Conservation (phyloP, 2,888 invertebrate species). For the Aelia acuminata region DNA sequence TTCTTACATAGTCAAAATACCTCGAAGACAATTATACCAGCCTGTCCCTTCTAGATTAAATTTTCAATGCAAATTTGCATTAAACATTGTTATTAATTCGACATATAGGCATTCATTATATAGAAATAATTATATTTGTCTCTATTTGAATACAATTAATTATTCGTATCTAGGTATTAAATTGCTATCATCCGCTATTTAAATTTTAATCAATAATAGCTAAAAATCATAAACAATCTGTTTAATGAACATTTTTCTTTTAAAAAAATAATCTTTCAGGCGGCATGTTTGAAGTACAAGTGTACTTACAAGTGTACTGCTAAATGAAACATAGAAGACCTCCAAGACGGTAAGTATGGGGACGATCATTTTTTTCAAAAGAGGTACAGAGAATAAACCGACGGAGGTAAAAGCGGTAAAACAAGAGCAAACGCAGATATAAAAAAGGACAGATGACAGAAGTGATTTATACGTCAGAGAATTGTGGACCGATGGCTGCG, state of each 20-base stretch:
- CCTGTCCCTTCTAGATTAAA: no score
- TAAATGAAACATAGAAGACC: background rate
- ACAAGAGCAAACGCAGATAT: constrained; percentile 20
- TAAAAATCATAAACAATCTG: no score
- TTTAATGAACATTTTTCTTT: background rate
- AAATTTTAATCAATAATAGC: no score
- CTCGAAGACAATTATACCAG: no score
- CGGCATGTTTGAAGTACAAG: background rate
- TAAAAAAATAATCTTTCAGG: background rate
- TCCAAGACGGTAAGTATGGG: background rate
- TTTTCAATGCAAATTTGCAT: no score
- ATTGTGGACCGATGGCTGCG: background rate
- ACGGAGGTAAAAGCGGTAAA: constrained; percentile 27
- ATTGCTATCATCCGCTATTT: no score
- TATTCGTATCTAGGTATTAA: no score
- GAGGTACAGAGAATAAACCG: background rate
- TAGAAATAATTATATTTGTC: no score
- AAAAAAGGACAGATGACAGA: constrained; percentile 25
- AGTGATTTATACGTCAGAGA: constrained; percentile 31
- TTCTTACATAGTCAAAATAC: no score
- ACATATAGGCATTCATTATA: no score
- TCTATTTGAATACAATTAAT: no score
- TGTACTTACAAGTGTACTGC: background rate
- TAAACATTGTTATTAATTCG: no score
- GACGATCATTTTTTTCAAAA: background rate